Base-by-base conservation (phyloP, 2,113 vertebrate species). In the Vidua chalybeata region DNA sequence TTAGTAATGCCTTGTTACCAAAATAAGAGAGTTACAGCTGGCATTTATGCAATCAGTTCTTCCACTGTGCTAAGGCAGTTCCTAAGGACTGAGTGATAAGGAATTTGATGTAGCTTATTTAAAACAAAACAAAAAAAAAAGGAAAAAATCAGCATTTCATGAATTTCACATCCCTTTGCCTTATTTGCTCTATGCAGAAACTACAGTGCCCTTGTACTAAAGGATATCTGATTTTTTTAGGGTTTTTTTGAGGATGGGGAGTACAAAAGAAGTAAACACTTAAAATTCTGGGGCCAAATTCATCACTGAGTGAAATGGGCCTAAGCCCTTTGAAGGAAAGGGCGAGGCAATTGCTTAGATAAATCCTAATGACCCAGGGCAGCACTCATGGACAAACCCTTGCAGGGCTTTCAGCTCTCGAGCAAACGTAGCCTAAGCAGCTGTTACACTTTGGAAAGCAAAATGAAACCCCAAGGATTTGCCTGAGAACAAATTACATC, bases 21-120 rank as follows among this genome's bases (percentile, higher is more conserved):
- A 95, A 96, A 96, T 93, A 87, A 94, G 89, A 86, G 86, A 84
- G 74, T 80, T 96, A 87, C 89, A 94, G 89, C 89, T 96, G 95
- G 95, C 91, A 96, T 95, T 96, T 94, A 89, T 78, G 87, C 91
- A 96, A 92, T 89, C 87, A 87, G 4, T 75, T 81, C 80, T 94
- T 94, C 48, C 84, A 87, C 89, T 81, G 66, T 56, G 51, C 84
- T 91, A 73, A 89, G 67, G 58, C 91, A 89, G 62, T 21, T 96
- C 63, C 77, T 85, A 58, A 84, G 81, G 63, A 87, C 78, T 45
- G 33, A 79, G 49, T 49, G 90, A 77, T 84, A 81, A 33, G 43
- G 59, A 84, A 89, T 89, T 77, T 39, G 76, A 66, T 43, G 80
- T n/a, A 67, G 61, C 35, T 86, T 90, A 68, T 78, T 89, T 19